These are phyloP conservation scores for Helogale parvula DNA, from an alignment of 2,113 vertebrate genomes.

Conservation along the genomic window DNA sequence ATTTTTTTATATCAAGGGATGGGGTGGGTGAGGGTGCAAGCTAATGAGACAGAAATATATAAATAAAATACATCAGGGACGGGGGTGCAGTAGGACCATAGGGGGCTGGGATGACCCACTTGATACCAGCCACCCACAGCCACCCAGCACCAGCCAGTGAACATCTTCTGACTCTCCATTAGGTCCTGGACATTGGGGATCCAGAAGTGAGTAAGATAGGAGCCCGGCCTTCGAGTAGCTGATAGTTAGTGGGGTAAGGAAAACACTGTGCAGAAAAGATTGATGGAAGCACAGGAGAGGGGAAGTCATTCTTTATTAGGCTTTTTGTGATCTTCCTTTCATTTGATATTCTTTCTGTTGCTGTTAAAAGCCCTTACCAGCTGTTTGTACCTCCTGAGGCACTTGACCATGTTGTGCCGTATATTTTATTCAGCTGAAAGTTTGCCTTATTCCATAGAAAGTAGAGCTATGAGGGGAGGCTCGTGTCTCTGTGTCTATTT, in stretches of 20 bases:
- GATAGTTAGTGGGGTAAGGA: background rate
- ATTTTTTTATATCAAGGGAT: background rate
- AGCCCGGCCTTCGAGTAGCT: background rate
- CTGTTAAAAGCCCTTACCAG: background rate
- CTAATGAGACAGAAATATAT: slow-evolving; percentile 3
- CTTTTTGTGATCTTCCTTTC: background rate
- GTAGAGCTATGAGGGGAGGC: background rate
- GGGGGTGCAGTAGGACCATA: background rate
- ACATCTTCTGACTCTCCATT: background rate
- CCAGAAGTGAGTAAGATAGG: background rate
- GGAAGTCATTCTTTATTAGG: background rate
- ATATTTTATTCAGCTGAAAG: background rate
- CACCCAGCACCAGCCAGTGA: background rate
- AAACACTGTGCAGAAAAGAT: background rate
- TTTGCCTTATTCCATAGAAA: background rate
- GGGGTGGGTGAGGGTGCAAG: background rate
- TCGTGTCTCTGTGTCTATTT: background rate
- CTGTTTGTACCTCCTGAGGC: background rate
- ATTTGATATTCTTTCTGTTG: background rate
- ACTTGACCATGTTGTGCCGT: background rate
- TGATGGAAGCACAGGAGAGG: background rate
- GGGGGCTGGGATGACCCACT: background rate
- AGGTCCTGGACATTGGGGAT: background rate
- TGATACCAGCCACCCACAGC: background rate
- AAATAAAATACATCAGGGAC: background rate